Conservation (phyloP, 2,888 invertebrate species). For the Latheticus oryzae region DNA sequence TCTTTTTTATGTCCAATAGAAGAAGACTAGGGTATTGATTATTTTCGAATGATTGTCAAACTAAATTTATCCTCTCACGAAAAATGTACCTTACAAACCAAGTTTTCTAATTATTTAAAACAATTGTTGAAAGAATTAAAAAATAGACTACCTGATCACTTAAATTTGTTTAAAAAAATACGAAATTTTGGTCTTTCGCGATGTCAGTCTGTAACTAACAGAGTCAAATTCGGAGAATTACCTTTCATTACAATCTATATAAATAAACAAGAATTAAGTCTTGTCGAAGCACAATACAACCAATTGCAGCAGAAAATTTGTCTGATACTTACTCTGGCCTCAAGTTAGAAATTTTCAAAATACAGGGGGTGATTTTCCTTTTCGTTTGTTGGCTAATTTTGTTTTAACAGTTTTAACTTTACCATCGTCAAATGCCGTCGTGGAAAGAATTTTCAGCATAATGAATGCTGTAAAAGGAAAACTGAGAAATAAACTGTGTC, state of each 20-base stretch:
- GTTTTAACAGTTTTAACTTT: not conserved
- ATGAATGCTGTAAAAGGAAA: slow-evolving; percentile 5
- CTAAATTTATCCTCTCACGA: not conserved
- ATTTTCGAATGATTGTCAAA: not conserved
- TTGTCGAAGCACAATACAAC: not conserved
- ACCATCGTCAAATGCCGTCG: not conserved
- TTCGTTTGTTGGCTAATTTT: not conserved
- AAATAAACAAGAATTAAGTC: not conserved
- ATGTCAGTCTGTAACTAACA: not conserved
- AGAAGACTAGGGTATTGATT: not conserved
- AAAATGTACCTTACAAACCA: not conserved
- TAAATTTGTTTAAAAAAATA: not conserved
- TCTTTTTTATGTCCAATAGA: not conserved
- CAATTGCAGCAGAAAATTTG: not conserved
- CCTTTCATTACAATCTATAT: not conserved
- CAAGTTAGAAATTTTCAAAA: not conserved
- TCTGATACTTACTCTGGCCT: not conserved
- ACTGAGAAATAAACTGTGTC: slow-evolving; percentile 1
- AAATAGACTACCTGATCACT: not conserved
- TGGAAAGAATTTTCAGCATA: not conserved
- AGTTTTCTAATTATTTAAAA: not conserved
- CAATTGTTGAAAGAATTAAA: not conserved
- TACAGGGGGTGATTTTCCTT: not conserved
- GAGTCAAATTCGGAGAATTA: not conserved
- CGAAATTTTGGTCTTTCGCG: not conserved